Base-by-base conservation (phyloP, 2,888 invertebrate species). In the Mamestra brassicae region DNA sequence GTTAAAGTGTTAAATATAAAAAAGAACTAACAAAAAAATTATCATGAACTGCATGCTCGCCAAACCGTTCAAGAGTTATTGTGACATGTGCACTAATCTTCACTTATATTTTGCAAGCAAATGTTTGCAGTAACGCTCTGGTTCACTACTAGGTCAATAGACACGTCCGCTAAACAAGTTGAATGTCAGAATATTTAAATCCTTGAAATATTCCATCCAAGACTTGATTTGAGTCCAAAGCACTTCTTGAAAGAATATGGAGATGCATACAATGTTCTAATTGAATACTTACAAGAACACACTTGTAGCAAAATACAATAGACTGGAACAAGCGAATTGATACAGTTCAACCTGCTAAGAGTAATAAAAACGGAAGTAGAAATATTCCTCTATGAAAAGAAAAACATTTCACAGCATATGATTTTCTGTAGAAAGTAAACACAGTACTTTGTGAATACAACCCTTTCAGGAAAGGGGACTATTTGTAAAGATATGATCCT, bases 31-130 rank as follows among this genome's bases (percentile, higher is more conserved):
- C 17, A 62, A 13, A 61, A 3, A 2, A 62, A 26, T 62, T 26
- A 62, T 52, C 26, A 67, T 26, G 50, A 52, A 72, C 58, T 54
- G 34, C 15, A 73, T 60, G 58, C 52, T 80, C n/a, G 58, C 15
- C 45, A 58, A 52, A 57, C 38, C 54, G 36, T 65, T 80, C 10
- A 47, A 65, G 61, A 38, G 11, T 10, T 34, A 62, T 81, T 76
- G 65, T 69, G 77, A 58, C 65, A 66, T 70, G 13, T n/a, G 5
- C 63, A 47, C 47, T 80, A 68, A 62, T 66, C 62, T 47, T 69
- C 36, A 55, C 36, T 52, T 11, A 50, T 17, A 75, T 79, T 62
- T 82, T 63, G 78, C 71, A 80, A 83, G 57, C 63, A 47, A 45
- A 64, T 69, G 60, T 64, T 76, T 13, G 52, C 34, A 15, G 70